Conservation (phyloP, 2,797 vertebrate genomes). For the Cyprinella venusta region DNA sequence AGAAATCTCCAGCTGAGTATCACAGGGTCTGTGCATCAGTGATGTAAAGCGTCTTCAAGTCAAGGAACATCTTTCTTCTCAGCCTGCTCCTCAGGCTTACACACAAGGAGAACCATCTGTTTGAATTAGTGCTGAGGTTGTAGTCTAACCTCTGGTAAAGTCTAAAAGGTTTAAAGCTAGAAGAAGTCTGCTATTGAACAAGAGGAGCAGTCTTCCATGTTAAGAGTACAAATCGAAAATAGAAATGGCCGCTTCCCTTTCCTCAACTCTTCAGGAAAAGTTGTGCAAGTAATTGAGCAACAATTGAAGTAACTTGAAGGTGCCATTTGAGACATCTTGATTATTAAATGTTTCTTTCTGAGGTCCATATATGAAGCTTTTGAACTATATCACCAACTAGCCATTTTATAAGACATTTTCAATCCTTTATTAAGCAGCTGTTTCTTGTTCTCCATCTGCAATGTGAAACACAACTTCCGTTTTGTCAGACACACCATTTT, state of each 20-base stretch:
- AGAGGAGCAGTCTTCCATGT: not conserved
- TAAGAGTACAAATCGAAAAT: not conserved
- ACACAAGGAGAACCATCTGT: not conserved
- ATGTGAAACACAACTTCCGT: not conserved
- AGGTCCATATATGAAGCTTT: not conserved
- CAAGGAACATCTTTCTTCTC: conserved; percentile 17
- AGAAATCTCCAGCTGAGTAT: not conserved
- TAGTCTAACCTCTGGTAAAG: not conserved
- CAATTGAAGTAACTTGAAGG: not conserved
- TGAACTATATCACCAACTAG: not conserved
- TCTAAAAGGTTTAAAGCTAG: not conserved
- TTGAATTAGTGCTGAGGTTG: conserved; percentile 24
- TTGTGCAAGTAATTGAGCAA: conserved; percentile 1
- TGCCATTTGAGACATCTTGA: not conserved
- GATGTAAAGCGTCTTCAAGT: not conserved
- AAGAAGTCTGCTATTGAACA: not conserved
- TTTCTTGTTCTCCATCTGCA: not conserved
- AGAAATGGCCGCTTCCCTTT: not conserved
- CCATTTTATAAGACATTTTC: not conserved
- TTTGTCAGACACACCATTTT: not conserved
- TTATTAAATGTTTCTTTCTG: not conserved
- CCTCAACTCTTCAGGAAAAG: not conserved
- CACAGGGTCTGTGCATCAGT: not conserved
- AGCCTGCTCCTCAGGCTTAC: not conserved
- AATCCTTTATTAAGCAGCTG: not conserved